Evolutionary conservation across 1,140 invertebrate species (phyloP), one percentile per base, ranked within the genome.

Genomic region (Thaumetopoea pityocampa): DNA sequence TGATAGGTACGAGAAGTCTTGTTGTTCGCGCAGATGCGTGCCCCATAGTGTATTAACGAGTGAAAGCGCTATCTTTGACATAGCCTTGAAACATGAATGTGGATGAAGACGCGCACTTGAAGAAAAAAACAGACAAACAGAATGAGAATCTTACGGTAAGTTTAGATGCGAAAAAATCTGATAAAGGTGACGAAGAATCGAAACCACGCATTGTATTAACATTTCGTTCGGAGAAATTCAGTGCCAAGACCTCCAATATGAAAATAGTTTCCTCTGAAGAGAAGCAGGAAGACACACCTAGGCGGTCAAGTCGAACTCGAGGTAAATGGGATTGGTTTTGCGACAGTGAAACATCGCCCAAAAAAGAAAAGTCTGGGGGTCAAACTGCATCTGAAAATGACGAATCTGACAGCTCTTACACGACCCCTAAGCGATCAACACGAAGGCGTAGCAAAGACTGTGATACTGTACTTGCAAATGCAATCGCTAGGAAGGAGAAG

Each of bases 401-500:
- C 18, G 80, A 84, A 8, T 67, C 70, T 1, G 67, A 77, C n/a
- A 64, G 59, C 19, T 63, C 60, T 6, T 52, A 48, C 60, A 8
- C 43, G 72, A 44, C 60, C 3, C 43, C 79, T 1, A 88, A 88
- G 62, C 58, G 87, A 7, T 86, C 86, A 0, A 77, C 85, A 0
- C 61, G 87, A 17, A 67, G 85, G 2, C 67, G 80, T 6, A 85
- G 73, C 23, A 88, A 85, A 51, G 86, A 88, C 9, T 68, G 66
- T 6, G 87, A 88, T 18, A 85, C 85, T 38, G 76, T 88, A 1
- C 51, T 88, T 26, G 85, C 88, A 28, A 88, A 85, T 65, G 87
- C 87, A 2, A 88, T 89, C 44, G 87, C 87, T 2, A 73, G 88
- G 9, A 88, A 88, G 51, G 86, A 88, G 47, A 88, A 88, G 40